A percentile compares a stretch with the other conserved stretches of the same genome.
Evolutionary conservation across 1,140 invertebrate species (phyloP).

Genomic region (Batillaria attramentaria): DNA sequence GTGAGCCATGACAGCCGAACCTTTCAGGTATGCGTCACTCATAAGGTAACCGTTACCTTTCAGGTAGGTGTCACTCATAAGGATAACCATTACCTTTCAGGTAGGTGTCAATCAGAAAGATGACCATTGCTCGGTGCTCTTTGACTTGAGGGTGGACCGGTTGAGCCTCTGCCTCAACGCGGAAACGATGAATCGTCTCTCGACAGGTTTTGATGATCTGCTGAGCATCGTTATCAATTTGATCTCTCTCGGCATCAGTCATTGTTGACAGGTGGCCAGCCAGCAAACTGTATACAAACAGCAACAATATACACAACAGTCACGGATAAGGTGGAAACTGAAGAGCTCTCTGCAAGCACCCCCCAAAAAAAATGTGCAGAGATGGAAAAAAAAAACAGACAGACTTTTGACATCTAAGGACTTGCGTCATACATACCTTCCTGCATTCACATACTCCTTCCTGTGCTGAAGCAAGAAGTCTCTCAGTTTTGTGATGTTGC

Average conservation of each 20-base stretch:
- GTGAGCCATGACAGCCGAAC: conserved; percentile 2
- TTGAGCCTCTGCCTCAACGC: conserved; percentile 74
- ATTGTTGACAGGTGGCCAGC: conserved; percentile 77
- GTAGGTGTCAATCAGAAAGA: conserved; percentile 84
- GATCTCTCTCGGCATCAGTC: conserved; percentile 85
- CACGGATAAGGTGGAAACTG: neutral
- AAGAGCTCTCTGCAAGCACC: neutral
- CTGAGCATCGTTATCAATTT: conserved; percentile 88
- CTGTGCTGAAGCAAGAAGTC: conserved; percentile 88
- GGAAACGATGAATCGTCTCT: conserved; percentile 82
- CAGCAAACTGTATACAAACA: conserved; percentile 52
- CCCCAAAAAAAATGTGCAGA: neutral
- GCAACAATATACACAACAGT: neutral
- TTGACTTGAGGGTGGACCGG: conserved; percentile 78
- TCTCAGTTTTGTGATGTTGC: conserved; percentile 84
- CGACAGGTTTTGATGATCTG: conserved; percentile 87
- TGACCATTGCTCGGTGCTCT: conserved; percentile 84
- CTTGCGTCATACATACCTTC: conserved; percentile 69
- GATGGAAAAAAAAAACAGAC: too few species aligned
- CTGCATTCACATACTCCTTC: conserved; percentile 88
- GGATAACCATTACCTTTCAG: conserved; percentile 72
- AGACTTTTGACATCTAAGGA: too few species aligned
- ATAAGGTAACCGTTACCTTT: conserved; percentile 59
- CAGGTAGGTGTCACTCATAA: neutral
- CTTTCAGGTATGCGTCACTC: neutral